phyloP scores from a whole-genome alignment of 2,888 invertebrate genomes.

The Petrophora chlorosata region DNA sequence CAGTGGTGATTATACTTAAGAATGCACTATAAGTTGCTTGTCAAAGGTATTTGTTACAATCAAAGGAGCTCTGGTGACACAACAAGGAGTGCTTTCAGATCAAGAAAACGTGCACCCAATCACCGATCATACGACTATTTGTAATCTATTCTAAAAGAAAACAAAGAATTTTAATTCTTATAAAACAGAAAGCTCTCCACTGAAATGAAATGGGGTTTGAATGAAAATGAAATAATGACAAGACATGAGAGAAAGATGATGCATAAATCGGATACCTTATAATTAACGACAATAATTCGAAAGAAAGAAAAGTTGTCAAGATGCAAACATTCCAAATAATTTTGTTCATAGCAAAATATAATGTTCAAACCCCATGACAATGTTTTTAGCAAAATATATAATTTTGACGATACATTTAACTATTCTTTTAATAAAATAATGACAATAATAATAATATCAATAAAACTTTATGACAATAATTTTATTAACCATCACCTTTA shows the following conservation, averaged over 20 bases:
- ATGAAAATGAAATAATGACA: slow-evolving; percentile 63
- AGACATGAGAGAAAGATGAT: slow-evolving; percentile 61
- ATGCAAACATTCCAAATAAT: slow-evolving; percentile 82
- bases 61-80: slow-evolving; percentile 54
- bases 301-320: slow-evolving; percentile 82
- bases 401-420: slow-evolving; percentile 34
- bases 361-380: slow-evolving; percentile 83
- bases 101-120: slow-evolving; percentile 79
- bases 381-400: slow-evolving; percentile 52
- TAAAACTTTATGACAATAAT: slow-evolving; percentile 8
- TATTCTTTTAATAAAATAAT: slow-evolving; percentile 33
- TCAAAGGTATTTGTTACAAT: slow-evolving; percentile 68
- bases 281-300: slow-evolving; percentile 53
- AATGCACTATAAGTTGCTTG: slow-evolving; percentile 12
- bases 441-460: slow-evolving; percentile 13
- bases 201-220: slow-evolving; percentile 83
- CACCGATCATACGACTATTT: slow-evolving; percentile 53
- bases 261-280: slow-evolving; percentile 65
- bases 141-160: slow-evolving; percentile 38
- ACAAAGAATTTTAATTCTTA: slow-evolving; percentile 40
- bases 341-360: slow-evolving; percentile 70
- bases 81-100: slow-evolving; percentile 77
- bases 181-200: slow-evolving; percentile 71
- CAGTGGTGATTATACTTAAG: slow-evolving; percentile 29
- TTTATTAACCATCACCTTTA: slow-evolving; percentile 30